Evolutionary conservation across 2,113 vertebrate genomes (phyloP).

Genomic region (Arothron firmamentum): DNA sequence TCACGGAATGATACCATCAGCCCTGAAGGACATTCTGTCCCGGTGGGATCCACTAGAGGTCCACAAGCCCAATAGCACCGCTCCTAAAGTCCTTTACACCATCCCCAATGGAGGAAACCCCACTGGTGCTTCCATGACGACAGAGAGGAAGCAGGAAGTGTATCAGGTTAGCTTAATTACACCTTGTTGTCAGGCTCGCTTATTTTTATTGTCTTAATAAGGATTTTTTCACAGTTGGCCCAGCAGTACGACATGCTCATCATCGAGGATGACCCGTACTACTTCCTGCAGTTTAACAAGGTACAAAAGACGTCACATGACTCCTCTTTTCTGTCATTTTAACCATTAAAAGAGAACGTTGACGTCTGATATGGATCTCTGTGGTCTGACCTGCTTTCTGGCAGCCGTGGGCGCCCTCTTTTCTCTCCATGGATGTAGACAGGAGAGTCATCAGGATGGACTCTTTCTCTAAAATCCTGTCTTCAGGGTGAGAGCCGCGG

Average conservation of each 20-base stretch:
- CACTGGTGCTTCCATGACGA: constrained; percentile 84
- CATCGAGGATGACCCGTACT: constrained; percentile 97
- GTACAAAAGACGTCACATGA: constrained; percentile 53
- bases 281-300: constrained; percentile 94
- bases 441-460: constrained; percentile 75
- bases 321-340: not conserved
- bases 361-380: not conserved
- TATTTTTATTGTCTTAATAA: not conserved
- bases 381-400: not conserved
- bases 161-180: constrained; percentile 77
- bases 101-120: constrained; percentile 95
- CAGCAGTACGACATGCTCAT: constrained; percentile 90
- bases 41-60: constrained; percentile 82
- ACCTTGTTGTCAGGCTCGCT: not conserved
- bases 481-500: constrained; percentile 69
- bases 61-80: constrained; percentile 56
- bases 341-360: not conserved
- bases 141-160: constrained; percentile 83
- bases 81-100: constrained; percentile 87
- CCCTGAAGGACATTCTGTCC: constrained; percentile 80
- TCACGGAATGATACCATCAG: constrained; percentile 85
- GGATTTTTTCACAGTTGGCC: constrained; percentile 80
- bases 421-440: constrained; percentile 78
- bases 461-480: constrained; percentile 81
- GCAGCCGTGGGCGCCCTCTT: constrained; percentile 73